Evolutionary conservation across 2,888 invertebrate genomes (phyloP), one percentile per base, ranked within the genome.

Genomic region (Parnassius orleans): DNA sequence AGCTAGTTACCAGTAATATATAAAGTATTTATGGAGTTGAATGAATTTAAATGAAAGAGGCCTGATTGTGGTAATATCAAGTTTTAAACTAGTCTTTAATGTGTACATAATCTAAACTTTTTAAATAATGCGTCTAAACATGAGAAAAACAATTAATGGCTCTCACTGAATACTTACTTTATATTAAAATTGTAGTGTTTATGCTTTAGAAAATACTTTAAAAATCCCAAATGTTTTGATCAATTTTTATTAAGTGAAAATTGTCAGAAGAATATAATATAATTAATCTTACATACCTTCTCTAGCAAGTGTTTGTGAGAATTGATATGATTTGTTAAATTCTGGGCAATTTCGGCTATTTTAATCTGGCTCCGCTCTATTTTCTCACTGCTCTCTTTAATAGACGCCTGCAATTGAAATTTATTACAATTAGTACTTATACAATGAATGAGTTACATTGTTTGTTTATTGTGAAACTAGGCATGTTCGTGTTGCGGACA

Each of bases 311-410:
- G 80, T 65, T 80, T 84, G 68, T 91, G 90, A 42, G 78, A 69
- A 61, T 77, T 80, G 24, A 91, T 84, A 63, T 87, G 84, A 50
- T 70, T 78, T n/a, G 90, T 90, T 63, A 91, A 73, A 72, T 90
- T 90, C 66, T 79, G 80, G 24, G 88, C 81, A 48, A 89, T 75
- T 63, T 84, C 87, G 5, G 80, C 74, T 61, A 90, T 82, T 75
- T 85, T 87, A 50, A 71, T 69, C 73, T 90, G 87, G 68, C 84
- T 88, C 61, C 78, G 79, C 71, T 88, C 88, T 72, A 90, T 74
- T 70, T 84, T 86, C 53, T 87, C 83, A 61, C 79, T 81, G 78
- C 83, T 87, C 56, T 88, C 90, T 72, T 89, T 90, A 57, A 91
- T 84, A n/a, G 90, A 81, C 24, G 81, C 70, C 91, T 90, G 84